Percentiles rank a stretch among this genome's conserved stretches.
Evolutionary conservation across 2,797 vertebrate genomes (phyloP).

Genomic region (Peromyscus nudipes): DNA sequence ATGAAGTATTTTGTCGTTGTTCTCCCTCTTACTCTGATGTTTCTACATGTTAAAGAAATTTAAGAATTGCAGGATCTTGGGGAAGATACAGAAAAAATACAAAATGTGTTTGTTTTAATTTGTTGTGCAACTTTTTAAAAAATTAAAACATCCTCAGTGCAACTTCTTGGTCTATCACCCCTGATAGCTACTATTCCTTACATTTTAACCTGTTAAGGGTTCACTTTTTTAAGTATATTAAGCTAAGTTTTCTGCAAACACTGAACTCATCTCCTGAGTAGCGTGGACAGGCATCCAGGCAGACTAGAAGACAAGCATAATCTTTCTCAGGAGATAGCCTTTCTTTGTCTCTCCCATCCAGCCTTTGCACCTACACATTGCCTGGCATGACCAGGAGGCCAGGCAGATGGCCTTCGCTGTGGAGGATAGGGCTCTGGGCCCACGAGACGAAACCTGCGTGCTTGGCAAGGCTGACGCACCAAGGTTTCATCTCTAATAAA

Average conservation of each 20-base stretch:
- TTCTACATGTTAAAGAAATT: neutral
- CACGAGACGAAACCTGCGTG: constrained; percentile 70
- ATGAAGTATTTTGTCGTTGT: neutral
- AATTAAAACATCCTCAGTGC: constrained; percentile 56
- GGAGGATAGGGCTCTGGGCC: constrained; percentile 75
- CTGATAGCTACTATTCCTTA: constrained; percentile 49
- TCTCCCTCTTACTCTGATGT: neutral
- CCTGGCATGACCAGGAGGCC: neutral
- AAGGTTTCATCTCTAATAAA: constrained; percentile 80
- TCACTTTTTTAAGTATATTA: neutral
- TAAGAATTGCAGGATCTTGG: neutral
- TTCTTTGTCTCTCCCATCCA: neutral
- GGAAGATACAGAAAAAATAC: neutral
- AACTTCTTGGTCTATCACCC: constrained; percentile 40
- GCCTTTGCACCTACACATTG: neutral
- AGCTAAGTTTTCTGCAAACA: constrained; percentile 17
- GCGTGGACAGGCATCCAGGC: neutral
- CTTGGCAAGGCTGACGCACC: constrained; percentile 71
- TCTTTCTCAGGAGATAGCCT: neutral
- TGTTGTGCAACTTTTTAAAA: neutral
- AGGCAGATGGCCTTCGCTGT: constrained; percentile 24
- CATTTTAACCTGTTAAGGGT: constrained; percentile 18
- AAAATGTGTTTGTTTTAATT: neutral
- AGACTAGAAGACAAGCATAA: neutral
- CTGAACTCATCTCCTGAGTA: neutral